phyloP scores from a whole-genome alignment of 2,113 vertebrate genomes.

The Nerophis lumbriciformis region DNA sequence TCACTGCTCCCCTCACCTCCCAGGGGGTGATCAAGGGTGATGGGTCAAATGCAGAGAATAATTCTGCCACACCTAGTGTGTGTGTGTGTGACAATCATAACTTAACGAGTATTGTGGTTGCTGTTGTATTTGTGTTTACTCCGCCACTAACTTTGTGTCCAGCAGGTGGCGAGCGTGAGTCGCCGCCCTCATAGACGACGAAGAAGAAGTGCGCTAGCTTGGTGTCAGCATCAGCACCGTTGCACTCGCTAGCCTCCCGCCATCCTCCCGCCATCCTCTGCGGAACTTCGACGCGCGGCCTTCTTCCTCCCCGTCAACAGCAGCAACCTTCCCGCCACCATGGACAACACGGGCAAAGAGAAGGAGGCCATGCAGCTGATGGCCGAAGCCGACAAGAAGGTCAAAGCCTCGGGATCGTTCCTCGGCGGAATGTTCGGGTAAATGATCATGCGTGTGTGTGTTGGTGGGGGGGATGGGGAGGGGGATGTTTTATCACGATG shows the following conservation, averaged over 20 bases:
- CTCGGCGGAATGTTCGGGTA: slow-evolving; percentile 93
- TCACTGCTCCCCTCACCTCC: too few relatives aligned
- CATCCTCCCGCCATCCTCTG: slow-evolving; percentile 38
- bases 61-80: too few relatives aligned
- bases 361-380: slow-evolving; percentile 94
- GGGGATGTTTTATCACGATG: neutral
- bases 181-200: neutral
- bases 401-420: slow-evolving; percentile 92
- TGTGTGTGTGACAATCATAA: too few relatives aligned
- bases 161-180: slow-evolving; percentile 13
- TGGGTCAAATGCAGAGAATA: too few relatives aligned
- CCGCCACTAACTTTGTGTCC: slow-evolving; percentile 6
- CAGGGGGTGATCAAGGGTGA: too few relatives aligned
- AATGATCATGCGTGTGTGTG: slow-evolving; percentile 42
- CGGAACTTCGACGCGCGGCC: slow-evolving; percentile 38
- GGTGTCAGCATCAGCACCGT: slow-evolving; percentile 49
- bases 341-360: slow-evolving; percentile 92
- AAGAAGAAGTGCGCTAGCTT: slow-evolving; percentile 40
- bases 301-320: neutral
- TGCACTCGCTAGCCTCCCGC: slow-evolving; percentile 6
- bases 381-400: slow-evolving; percentile 94
- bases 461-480: slow-evolving; percentile 7
- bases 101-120: too few relatives aligned
- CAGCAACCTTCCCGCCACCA: slow-evolving; percentile 44
- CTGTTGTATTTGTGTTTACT: neutral